phyloP scores from a whole-genome alignment of 1,140 invertebrate genomes.

The Geopemphigus sp. region DNA sequence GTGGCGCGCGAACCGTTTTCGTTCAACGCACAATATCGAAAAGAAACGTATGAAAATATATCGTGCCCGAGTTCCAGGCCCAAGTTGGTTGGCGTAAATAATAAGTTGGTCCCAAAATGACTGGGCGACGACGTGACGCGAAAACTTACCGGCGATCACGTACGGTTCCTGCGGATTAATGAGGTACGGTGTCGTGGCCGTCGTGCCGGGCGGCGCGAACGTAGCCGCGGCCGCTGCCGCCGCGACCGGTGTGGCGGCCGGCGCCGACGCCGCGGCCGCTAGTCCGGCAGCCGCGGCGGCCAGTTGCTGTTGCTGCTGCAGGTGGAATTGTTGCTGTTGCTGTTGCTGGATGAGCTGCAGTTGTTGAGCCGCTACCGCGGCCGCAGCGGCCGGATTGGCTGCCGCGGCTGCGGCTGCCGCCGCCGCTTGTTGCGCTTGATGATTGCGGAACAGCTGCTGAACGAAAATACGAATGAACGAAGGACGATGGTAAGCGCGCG shows the following conservation, averaged over 20 bases:
- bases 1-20: no score
- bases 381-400: slow-evolving; percentile 56
- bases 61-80: no score
- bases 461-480: slow-evolving; percentile 55
- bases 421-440: slow-evolving; percentile 55
- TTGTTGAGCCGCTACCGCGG: slow-evolving; percentile 59
- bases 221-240: slow-evolving; percentile 59
- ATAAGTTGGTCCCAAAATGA: no score
- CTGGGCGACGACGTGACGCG: not conserved
- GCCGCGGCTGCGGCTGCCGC: slow-evolving; percentile 49
- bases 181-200: slow-evolving; percentile 79
- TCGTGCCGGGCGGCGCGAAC: slow-evolving; percentile 55
- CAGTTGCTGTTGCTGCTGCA: slow-evolving; percentile 69
- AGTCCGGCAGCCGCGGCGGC: slow-evolving; percentile 55
- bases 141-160: slow-evolving; percentile 59
- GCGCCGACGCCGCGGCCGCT: slow-evolving; percentile 51
- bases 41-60: no score
- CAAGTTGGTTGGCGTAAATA: no score
- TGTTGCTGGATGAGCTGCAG: slow-evolving; percentile 66
- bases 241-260: slow-evolving; percentile 63
- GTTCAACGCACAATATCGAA: no score
- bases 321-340: slow-evolving; percentile 63
- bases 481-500: no score
- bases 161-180: slow-evolving; percentile 79
- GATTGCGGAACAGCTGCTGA: slow-evolving; percentile 82